Percentiles rank a stretch among this genome's conserved stretches.
Evolutionary conservation across 2,888 invertebrate species (phyloP).

Genomic region (Drosophila barbarae): DNA sequence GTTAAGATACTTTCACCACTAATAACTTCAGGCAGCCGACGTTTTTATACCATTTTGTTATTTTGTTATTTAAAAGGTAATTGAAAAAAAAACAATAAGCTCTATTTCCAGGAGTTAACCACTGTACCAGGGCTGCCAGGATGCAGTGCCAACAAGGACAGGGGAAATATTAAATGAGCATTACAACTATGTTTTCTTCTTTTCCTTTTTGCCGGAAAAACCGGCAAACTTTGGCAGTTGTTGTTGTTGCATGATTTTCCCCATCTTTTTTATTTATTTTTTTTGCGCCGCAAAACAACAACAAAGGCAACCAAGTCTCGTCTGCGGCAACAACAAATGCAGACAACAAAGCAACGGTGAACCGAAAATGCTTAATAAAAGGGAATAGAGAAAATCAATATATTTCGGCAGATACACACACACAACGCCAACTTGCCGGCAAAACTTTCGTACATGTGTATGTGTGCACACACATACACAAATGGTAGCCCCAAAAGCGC

Average conservation of each 20-base stretch:
- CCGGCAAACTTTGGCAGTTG: conserved; percentile 23
- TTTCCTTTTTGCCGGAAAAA: conserved; percentile 13
- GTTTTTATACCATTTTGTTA: too few relatives aligned
- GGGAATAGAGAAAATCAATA: conserved; percentile 67
- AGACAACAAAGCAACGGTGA: conserved; percentile 40
- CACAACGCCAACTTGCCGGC: conserved; percentile 48
- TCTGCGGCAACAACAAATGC: conserved; percentile 35
- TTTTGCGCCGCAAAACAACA: conserved; percentile 24
- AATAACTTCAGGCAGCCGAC: too few relatives aligned
- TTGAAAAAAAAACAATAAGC: too few relatives aligned
- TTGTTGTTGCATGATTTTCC: conserved; percentile 7
- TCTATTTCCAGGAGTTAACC: neutral
- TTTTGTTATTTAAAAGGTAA: too few relatives aligned
- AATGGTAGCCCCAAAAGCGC: neutral
- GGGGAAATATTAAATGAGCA: conserved; percentile 36
- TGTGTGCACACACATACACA: conserved; percentile 25
- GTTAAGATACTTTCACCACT: too few relatives aligned
- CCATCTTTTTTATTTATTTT: neutral
- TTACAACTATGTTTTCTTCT: conserved; percentile 32
- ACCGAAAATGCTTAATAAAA: conserved; percentile 47
- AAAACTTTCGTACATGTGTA: conserved; percentile 41
- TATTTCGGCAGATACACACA: conserved; percentile 67
- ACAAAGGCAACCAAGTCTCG: conserved; percentile 27
- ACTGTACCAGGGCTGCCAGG: conserved; percentile 24
- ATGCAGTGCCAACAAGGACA: conserved; percentile 5